phyloP scores from a whole-genome alignment of 2,113 vertebrate genomes.

The Ploceus nigricollis region DNA sequence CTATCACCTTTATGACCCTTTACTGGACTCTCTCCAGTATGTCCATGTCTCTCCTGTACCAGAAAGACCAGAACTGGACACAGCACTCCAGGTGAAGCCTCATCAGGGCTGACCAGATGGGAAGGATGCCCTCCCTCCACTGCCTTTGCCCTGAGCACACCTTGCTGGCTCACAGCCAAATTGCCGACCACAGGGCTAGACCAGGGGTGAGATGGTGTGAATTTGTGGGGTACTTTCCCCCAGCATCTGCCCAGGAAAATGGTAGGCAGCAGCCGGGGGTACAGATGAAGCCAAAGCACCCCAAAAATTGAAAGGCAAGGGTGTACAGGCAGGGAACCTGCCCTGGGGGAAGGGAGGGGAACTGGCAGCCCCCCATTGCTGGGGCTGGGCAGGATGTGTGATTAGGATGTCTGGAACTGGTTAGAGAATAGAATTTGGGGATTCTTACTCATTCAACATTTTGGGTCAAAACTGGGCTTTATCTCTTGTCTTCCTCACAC shows the following conservation, averaged over 20 bases:
- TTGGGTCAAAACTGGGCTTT: not conserved
- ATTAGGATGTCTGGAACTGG: no score
- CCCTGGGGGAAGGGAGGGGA: rapidly evolving
- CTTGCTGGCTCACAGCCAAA: not conserved
- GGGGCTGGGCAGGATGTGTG: rapidly evolving
- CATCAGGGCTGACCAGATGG: not conserved
- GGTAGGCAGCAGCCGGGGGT: not conserved
- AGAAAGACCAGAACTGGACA: not conserved
- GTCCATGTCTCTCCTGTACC: not conserved
- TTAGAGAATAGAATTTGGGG: not conserved
- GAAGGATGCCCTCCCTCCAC: not conserved
- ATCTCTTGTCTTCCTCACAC: not conserved
- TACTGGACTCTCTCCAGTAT: not conserved
- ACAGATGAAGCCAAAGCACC: not conserved
- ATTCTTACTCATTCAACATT: rapidly evolving
- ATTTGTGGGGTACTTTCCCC: not conserved
- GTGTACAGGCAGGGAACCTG: not conserved
- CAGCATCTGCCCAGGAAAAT: not conserved
- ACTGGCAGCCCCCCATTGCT: not conserved
- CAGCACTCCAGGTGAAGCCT: not conserved
- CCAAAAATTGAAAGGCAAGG: not conserved
- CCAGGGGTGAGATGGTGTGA: rapidly evolving
- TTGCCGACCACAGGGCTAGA: not conserved
- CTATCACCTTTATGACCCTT: not conserved
- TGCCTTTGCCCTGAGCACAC: no score